These are phyloP conservation scores for Polyodon spathula DNA, from an alignment of 2,113 vertebrate species.

Conservation along the genomic window DNA sequence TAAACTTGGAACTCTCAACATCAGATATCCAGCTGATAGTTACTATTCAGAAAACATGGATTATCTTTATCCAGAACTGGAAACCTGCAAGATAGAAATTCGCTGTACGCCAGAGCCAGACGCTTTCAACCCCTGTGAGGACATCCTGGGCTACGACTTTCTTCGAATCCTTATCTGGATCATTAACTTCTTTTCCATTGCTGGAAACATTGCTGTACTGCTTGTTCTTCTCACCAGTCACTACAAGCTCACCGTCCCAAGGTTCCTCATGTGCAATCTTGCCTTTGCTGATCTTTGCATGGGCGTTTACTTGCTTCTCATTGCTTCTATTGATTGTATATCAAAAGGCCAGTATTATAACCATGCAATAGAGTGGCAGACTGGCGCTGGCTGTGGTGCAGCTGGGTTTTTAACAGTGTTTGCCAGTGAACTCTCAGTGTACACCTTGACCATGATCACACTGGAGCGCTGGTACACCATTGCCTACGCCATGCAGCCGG, in stretches of 20 bases:
- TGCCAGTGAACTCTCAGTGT: slow-evolving; percentile 83
- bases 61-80: slow-evolving; percentile 49
- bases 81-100: slow-evolving; percentile 47
- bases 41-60: slow-evolving; percentile 19
- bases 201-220: slow-evolving; percentile 72
- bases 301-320: slow-evolving; percentile 84
- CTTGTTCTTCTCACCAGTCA: slow-evolving; percentile 65
- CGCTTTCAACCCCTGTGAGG: slow-evolving; percentile 83
- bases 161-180: slow-evolving; percentile 79
- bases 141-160: slow-evolving; percentile 76
- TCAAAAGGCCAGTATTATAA: slow-evolving; percentile 82
- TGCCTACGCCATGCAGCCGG: slow-evolving; percentile 74
- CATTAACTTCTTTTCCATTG: slow-evolving; percentile 65
- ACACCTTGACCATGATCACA: slow-evolving; percentile 77
- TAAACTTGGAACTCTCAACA: slow-evolving; percentile 1
- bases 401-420: slow-evolving; percentile 86
- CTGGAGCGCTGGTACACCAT: slow-evolving; percentile 87
- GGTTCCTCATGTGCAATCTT: slow-evolving; percentile 87
- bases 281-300: slow-evolving; percentile 85
- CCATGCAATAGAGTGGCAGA: slow-evolving; percentile 85
- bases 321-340: slow-evolving; percentile 68
- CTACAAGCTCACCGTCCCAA: slow-evolving; percentile 73
- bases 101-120: slow-evolving; percentile 72
- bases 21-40: slow-evolving; percentile 36
- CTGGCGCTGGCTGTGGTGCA: slow-evolving; percentile 63